A percentile compares a stretch with the other conserved stretches of the same genome.
Evolutionary conservation across 2,797 vertebrate genomes (phyloP).

Genomic region (Chloroceryle inda): DNA sequence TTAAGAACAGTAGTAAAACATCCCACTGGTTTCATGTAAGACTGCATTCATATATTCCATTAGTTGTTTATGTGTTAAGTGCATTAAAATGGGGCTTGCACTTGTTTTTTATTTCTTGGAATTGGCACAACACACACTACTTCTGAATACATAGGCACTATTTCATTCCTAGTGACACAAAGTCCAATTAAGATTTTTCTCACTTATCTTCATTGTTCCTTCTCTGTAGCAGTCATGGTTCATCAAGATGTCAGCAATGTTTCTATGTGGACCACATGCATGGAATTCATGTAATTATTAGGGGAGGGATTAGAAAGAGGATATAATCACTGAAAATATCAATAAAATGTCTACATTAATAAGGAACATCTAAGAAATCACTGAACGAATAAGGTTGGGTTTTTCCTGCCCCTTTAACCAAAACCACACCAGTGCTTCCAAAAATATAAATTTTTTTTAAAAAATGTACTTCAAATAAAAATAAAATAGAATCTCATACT

Average conservation of each 20-base stretch:
- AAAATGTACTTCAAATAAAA: too few species aligned
- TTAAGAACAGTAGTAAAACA: neutral
- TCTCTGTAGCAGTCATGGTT: neutral
- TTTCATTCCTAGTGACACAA: neutral
- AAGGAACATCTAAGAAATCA: neutral
- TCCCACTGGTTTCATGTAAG: neutral
- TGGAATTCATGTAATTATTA: neutral
- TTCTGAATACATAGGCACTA: neutral
- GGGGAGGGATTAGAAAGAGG: neutral
- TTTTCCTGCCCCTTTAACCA: neutral
- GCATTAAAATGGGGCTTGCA: neutral
- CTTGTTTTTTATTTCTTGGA: neutral
- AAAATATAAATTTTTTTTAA: neutral
- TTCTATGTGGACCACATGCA: fast-evolving
- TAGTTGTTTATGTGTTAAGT: neutral
- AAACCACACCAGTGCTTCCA: neutral
- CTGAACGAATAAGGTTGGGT: fast-evolving
- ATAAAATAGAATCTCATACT: fast-evolving
- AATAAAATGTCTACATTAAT: neutral
- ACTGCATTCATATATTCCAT: neutral
- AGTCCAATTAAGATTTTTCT: neutral
- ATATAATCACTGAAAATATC: neutral
- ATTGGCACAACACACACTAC: neutral
- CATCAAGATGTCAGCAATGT: neutral
- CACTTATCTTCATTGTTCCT: neutral